These are phyloP conservation scores for Catalaphyllia jardinei DNA, from an alignment of 64 coral and sea anemone genomes.

Conservation along the genomic window DNA sequence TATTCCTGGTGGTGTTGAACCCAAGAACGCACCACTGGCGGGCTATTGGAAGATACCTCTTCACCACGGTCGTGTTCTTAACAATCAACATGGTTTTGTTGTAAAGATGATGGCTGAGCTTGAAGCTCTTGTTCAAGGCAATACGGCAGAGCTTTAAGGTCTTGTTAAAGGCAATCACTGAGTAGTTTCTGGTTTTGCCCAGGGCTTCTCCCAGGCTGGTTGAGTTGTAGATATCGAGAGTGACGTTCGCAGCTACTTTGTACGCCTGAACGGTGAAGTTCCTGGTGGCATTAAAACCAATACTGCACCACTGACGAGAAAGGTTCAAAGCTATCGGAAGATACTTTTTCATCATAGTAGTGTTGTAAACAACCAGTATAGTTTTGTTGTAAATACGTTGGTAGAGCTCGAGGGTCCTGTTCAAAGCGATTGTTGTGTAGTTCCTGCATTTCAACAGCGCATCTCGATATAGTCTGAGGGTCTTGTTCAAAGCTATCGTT, in stretches of 20 bases:
- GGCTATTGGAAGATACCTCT: not conserved
- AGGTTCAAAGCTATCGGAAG: constrained; percentile 51
- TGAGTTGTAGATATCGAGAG: constrained; percentile 79
- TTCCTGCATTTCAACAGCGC: constrained; percentile 41
- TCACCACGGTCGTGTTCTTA: not conserved
- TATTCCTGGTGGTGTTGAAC: constrained; percentile 7
- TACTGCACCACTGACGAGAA: constrained; percentile 20
- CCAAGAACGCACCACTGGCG: not conserved
- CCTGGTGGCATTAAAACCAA: constrained; percentile 11
- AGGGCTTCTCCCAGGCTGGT: constrained; percentile 45
- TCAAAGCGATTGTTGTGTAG: constrained; percentile 1
- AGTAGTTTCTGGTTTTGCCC: constrained; percentile 41
- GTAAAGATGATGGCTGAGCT: constrained; percentile 41
- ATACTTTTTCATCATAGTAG: constrained; percentile 43
- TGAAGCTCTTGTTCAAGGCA: constrained; percentile 18
- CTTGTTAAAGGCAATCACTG: constrained; percentile 34
- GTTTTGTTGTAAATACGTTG: constrained; percentile 45
- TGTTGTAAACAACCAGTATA: constrained; percentile 47
- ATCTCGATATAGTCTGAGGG: constrained; percentile 41
- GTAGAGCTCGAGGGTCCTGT: constrained; percentile 42
- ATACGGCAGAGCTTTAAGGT: constrained; percentile 46
- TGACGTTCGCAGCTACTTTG: constrained; percentile 48
- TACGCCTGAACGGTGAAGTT: constrained; percentile 27
- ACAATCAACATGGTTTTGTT: constrained; percentile 21
- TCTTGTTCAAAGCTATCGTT: constrained; percentile 43